Conservation (phyloP, 2,888 invertebrate genomes). For the Eudemis profundana region DNA sequence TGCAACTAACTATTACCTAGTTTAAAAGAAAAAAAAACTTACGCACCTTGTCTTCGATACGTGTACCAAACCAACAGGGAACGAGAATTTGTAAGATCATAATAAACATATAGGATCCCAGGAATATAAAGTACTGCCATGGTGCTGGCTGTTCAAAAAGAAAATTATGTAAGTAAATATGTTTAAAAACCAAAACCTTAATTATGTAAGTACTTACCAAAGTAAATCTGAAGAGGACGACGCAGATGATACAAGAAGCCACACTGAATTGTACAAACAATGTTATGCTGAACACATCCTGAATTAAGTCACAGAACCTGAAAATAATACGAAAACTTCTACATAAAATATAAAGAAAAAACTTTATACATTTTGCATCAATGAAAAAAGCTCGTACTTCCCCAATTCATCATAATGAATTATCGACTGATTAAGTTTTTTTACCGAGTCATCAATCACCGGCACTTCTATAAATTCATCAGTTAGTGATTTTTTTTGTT, state of each 20-base stretch:
- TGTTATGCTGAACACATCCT: conserved; percentile 62
- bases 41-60: conserved; percentile 64
- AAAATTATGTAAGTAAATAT: neutral
- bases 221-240: conserved; percentile 69
- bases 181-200: neutral
- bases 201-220: conserved; percentile 57
- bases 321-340: conserved; percentile 47
- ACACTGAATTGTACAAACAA: conserved; percentile 67
- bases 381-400: too few species aligned
- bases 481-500: conserved; percentile 22
- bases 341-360: neutral
- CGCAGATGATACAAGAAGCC: conserved; percentile 68
- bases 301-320: conserved; percentile 64
- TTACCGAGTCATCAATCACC: conserved; percentile 44
- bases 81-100: conserved; percentile 67
- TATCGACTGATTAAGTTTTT: conserved; percentile 58
- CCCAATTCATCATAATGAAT: conserved; percentile 60
- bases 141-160: conserved; percentile 61
- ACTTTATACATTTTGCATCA: neutral
- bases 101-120: conserved; percentile 61
- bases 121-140: conserved; percentile 62
- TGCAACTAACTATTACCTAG: too few species aligned
- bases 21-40: conserved; percentile 8
- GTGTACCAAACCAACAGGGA: conserved; percentile 71
- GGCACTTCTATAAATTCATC: conserved; percentile 11